Evolutionary conservation across 2,888 invertebrate species (phyloP).

Genomic region (Lithosia quadra): DNA sequence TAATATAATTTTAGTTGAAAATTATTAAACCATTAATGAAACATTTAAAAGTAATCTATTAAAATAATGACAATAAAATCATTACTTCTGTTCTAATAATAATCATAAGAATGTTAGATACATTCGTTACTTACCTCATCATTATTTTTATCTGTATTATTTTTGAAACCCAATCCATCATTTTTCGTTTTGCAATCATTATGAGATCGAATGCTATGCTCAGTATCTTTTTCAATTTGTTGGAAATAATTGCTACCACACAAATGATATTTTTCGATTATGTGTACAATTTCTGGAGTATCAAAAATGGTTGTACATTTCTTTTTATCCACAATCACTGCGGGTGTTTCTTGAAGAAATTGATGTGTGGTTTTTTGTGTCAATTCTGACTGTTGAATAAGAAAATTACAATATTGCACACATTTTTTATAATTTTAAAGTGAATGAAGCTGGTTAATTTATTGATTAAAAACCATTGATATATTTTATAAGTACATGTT

Average conservation of each 20-base stretch:
- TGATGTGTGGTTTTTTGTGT: not conserved
- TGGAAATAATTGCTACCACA: constrained; percentile 1
- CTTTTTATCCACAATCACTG: constrained; percentile 6
- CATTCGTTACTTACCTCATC: not conserved
- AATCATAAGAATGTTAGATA: too few relatives aligned
- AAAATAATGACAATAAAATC: too few relatives aligned
- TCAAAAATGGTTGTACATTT: not conserved
- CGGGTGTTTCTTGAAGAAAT: constrained; percentile 4
- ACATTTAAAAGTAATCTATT: too few relatives aligned
- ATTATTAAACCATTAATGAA: too few relatives aligned
- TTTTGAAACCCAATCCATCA: not conserved
- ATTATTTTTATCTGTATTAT: not conserved
- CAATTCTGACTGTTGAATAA: not conserved
- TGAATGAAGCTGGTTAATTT: not conserved
- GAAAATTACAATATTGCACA: not conserved
- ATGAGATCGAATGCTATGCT: not conserved
- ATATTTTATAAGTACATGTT: too few relatives aligned
- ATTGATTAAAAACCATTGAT: not conserved
- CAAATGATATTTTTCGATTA: constrained; percentile 4
- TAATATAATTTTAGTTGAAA: too few relatives aligned
- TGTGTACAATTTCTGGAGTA: not conserved
- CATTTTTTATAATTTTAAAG: not conserved
- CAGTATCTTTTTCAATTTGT: not conserved
- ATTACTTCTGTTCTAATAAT: too few relatives aligned
- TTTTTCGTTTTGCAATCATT: not conserved